Base-by-base conservation (phyloP, 2,888 invertebrate species). In the Eupeodes luniger region DNA sequence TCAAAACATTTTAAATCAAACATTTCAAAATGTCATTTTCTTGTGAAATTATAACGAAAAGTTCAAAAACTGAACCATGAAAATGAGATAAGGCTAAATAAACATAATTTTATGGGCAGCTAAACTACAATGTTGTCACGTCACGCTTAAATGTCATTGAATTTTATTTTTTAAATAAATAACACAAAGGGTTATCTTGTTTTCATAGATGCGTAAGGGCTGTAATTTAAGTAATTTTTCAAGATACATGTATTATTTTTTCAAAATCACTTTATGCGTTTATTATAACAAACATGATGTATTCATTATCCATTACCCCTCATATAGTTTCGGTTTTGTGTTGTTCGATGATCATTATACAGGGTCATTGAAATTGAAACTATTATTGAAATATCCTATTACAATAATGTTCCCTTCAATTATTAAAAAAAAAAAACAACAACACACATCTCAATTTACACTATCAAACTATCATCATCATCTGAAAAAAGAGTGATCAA, bases 321-420 rank as follows among this genome's bases (percentile, higher is more conserved):
- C 3, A 6, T 11, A 10, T 66, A 2, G 3, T 66, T 14, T 66
- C 0, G 4, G 16, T 27, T 27, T 49, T 49, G 27, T n/a, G 27
- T 66, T 16, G 40, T 40, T 16, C 7, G 55, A 70, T 55, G 40
- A 70, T 55, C 70, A 69, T 67, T 64, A 36, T 36, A 69, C 19
- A 5, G 16, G 51, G 49, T 74, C 67, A 83, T 67, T 74, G 83
- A 83, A 78, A 83, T 61, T 67, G 83, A 83, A 74, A 74, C 78
- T 72, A 61, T 59, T 16, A 51, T 47, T 81, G 34, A 19, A 69
- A 62, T 79, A 75, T 85, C 80, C 40, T 40, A 64, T 85, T 80
- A 76, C 84, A 69, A 34, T 61, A 72, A 70, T 55, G 55, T 66
- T 66, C 57, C 66, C 66, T 81, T 74, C 67, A 81, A 76, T 74